Evolutionary conservation across 1,140 invertebrate species (phyloP), one percentile per base, ranked within the genome.

Genomic region (Eciton burchellii): DNA sequence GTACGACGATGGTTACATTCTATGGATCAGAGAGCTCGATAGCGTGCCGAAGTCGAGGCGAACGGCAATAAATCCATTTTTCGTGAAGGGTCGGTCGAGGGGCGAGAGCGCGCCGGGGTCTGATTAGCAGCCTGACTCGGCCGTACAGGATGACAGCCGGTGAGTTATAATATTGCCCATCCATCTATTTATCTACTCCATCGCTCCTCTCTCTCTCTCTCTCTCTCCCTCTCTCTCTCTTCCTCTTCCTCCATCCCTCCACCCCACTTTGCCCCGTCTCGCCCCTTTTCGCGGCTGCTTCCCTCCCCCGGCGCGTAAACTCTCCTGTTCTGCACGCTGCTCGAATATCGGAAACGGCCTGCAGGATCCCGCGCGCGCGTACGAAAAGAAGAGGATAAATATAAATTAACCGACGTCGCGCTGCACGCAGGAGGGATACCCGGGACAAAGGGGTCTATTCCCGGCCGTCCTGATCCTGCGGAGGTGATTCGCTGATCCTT

Each of bases 1-100:
- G 87, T 90, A 90, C 91, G 90, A 91, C 90, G 90, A 88, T 92
- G 91, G 92, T 92, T 91, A 92, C 89, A 89, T 92, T 91, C 91
- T 92, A 93, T 90, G 93, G 93, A 94, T 94, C 93, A 94, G 92
- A 92, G 93, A 93, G 91, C 91, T 94, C 92, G 93, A 94, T 94
- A 94, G 93, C 93, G 93, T 94, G 93, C 93, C 92, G 92, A 94
- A 94, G 93, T 94, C 92, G 92, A 93, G 92, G 93, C 92, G 91
- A 91, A 92, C 91, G 91, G 93, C 93, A 93, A 94, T 94, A 94
- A 94, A 94, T 94, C 93, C 93, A 94, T 94, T 94, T 94, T 94
- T 94, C 93, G 92, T 93, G 92, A 93, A 94, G 93, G 93, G 93
- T 91, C 88, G 88, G 89, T 90, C 88, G 88, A 90, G 76, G 88